These are phyloP conservation scores for Phytoseiulus persimilis DNA, from an alignment of 2,888 invertebrate genomes.

Conservation along the genomic window DNA sequence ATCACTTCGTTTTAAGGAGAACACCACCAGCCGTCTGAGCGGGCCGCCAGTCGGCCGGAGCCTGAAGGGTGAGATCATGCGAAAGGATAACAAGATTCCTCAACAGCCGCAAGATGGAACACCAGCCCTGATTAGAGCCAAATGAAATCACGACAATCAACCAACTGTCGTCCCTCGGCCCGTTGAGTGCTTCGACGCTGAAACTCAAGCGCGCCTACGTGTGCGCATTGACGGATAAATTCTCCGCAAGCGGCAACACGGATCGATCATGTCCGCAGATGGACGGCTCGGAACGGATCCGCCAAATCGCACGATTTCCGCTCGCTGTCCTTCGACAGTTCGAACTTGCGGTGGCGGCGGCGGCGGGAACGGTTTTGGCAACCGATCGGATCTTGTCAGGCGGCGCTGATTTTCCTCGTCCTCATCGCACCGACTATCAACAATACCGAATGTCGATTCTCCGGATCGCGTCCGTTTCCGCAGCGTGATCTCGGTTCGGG, in stretches of 20 bases:
- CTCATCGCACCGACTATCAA: too few relatives aligned
- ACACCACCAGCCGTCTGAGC: not conserved
- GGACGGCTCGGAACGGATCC: not conserved
- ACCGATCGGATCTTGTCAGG: too few relatives aligned
- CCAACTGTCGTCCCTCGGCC: not conserved
- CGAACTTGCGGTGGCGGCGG: not conserved
- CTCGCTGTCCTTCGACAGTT: not conserved
- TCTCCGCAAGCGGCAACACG: not conserved
- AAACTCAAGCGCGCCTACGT: not conserved
- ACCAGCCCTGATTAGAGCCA: conserved; percentile 20
- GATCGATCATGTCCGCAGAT: conserved; percentile 5
- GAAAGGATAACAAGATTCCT: conserved; percentile 36
- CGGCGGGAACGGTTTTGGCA: not conserved
- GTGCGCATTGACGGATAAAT: not conserved
- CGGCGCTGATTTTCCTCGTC: too few relatives aligned
- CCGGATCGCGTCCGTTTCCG: not conserved
- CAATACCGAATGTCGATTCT: too few relatives aligned
- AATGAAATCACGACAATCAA: conserved; percentile 9
- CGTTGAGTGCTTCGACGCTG: not conserved
- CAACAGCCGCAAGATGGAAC: conserved; percentile 37
- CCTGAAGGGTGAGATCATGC: not conserved
- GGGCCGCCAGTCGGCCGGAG: not conserved
- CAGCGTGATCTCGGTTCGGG: not conserved
- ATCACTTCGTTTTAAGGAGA: conserved; percentile 22
- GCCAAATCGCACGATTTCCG: not conserved